phyloP scores from a whole-genome alignment of 2,113 vertebrate species.

The Drymodes brunneopygia region DNA sequence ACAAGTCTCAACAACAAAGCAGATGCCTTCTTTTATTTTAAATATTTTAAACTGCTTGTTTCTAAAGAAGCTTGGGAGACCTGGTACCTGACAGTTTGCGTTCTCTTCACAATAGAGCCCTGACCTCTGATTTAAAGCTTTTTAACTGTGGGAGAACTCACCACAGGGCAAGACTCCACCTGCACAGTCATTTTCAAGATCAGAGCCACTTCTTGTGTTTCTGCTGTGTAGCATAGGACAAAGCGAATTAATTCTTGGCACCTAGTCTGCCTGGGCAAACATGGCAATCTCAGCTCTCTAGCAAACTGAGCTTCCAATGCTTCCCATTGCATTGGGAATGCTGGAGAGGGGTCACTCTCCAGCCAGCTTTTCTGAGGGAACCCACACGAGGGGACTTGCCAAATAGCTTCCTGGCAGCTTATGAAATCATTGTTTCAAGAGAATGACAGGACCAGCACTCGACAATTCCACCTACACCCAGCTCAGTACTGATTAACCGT shows the following conservation, averaged over 20 bases:
- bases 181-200: background rate
- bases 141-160: background rate
- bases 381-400: background rate
- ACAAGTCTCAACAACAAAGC: background rate
- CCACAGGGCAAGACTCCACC: background rate
- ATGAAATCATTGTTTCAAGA: conserved; percentile 6
- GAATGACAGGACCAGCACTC: background rate
- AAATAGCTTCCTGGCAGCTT: background rate
- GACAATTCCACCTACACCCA: background rate
- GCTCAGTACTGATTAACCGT: background rate
- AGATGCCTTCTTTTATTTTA: background rate
- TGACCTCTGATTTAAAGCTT: background rate
- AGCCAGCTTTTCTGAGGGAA: background rate
- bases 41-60: background rate
- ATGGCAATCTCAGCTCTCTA: background rate
- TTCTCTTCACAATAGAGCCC: background rate
- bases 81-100: background rate
- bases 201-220: background rate
- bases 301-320: background rate
- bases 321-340: fast-evolving
- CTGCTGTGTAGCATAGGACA: background rate
- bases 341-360: background rate
- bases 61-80: background rate
- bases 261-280: background rate
- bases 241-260: conserved; percentile 5